phyloP scores from a whole-genome alignment of 2,113 vertebrate species.

The Pollachius pollachius region DNA sequence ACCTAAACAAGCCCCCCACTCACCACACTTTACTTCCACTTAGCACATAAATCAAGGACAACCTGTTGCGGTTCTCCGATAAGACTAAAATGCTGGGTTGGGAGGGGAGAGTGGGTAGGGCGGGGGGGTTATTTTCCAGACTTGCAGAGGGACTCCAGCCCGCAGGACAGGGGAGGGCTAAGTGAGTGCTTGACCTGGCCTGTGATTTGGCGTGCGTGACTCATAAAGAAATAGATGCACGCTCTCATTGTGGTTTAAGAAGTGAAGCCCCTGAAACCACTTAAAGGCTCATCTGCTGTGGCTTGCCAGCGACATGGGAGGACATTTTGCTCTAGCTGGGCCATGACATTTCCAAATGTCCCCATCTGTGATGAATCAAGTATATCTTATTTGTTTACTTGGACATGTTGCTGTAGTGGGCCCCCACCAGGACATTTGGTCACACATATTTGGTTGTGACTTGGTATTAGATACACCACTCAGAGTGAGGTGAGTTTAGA shows the following conservation, averaged over 20 bases:
- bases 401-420: no score
- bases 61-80: conserved; percentile 23
- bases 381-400: no score
- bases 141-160: neutral
- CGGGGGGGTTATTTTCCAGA: conserved; percentile 14
- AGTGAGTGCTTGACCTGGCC: conserved; percentile 6
- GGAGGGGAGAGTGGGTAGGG: neutral
- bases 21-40: conserved; percentile 36
- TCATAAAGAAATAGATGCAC: conserved; percentile 2
- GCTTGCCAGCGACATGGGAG: neutral
- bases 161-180: neutral
- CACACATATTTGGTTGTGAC: no score
- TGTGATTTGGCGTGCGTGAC: neutral
- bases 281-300: neutral
- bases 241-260: neutral
- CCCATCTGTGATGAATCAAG: no score
- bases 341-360: neutral
- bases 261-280: neutral
- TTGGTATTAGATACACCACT: no score
- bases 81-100: conserved; percentile 19
- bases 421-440: no score
- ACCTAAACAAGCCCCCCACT: conserved; percentile 29
- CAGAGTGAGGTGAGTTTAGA: no score
- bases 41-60: conserved; percentile 35
- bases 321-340: neutral